Evolutionary conservation across 1,140 invertebrate genomes (phyloP).

Genomic region (Nephila pilipes): DNA sequence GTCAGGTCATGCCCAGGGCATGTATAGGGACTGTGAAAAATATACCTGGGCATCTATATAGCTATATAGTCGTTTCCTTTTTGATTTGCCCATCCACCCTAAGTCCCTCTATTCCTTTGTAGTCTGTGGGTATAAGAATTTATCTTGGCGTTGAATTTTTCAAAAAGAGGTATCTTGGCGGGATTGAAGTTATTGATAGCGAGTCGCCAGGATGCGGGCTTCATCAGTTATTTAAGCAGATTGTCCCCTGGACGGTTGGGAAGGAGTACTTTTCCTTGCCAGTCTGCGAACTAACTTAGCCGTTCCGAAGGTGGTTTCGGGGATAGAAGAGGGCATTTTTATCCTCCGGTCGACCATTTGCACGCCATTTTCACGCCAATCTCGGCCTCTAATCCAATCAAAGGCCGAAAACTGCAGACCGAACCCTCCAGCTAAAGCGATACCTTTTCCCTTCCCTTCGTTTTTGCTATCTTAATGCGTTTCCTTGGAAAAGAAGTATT

Average conservation of each 20-base stretch:
- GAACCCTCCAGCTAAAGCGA: slow-evolving; percentile 53
- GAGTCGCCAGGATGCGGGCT: slow-evolving; percentile 51
- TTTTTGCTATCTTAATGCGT: slow-evolving; percentile 62
- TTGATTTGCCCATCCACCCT: slow-evolving; percentile 29
- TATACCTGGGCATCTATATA: slow-evolving; percentile 53
- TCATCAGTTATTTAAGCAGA: slow-evolving; percentile 76
- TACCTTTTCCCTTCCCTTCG: slow-evolving; percentile 55
- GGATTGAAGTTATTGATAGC: slow-evolving; percentile 76
- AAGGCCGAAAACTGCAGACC: slow-evolving; percentile 50
- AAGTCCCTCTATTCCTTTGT: slow-evolving; percentile 19
- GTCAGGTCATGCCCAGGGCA: slow-evolving; percentile 74
- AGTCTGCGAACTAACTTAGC: not conserved
- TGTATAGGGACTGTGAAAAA: slow-evolving; percentile 66
- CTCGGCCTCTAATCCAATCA: slow-evolving; percentile 76
- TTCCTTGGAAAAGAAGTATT: slow-evolving; percentile 51
- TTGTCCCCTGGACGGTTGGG: slow-evolving; percentile 72
- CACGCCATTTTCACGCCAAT: slow-evolving; percentile 76
- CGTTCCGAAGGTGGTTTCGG: slow-evolving; percentile 51
- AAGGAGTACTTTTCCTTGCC: slow-evolving; percentile 2
- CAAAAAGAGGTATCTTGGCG: slow-evolving; percentile 60
- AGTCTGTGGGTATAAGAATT: slow-evolving; percentile 58
- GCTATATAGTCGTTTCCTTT: slow-evolving; percentile 2
- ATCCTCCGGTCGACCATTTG: slow-evolving; percentile 76
- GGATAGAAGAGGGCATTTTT: slow-evolving; percentile 61
- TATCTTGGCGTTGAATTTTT: slow-evolving; percentile 76